Conservation (phyloP, 2,797 vertebrate genomes). For the Characodon lateralis region DNA sequence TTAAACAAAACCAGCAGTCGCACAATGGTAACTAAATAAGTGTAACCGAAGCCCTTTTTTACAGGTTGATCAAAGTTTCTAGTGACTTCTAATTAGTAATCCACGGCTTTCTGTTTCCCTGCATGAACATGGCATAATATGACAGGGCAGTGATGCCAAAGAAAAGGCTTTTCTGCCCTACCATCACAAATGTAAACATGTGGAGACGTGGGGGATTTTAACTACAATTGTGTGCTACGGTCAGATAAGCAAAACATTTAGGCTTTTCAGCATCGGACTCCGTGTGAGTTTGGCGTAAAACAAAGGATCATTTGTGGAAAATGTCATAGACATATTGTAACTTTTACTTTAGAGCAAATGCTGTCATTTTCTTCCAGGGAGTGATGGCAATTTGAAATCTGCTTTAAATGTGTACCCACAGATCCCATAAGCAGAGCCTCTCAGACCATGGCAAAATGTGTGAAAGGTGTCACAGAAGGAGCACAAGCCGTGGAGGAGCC, state of each 20-base stretch:
- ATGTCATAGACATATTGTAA: not conserved
- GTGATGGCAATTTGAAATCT: constrained; percentile 16
- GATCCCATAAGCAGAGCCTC: constrained; percentile 92
- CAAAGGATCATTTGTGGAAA: no score
- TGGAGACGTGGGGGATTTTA: no score
- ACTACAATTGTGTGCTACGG: no score
- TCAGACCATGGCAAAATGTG: constrained; percentile 93
- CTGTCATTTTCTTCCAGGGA: not conserved
- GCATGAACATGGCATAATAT: no score
- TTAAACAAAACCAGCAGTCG: not conserved
- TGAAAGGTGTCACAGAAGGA: constrained; percentile 90
- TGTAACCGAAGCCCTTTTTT: not conserved
- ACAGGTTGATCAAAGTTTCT: not conserved
- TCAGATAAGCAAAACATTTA: no score
- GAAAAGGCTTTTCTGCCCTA: not conserved
- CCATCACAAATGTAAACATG: not conserved
- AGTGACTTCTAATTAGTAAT: no score
- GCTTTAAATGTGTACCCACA: constrained; percentile 63
- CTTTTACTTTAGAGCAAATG: not conserved
- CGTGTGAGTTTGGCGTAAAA: no score
- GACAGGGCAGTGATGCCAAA: no score
- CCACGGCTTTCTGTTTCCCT: no score
- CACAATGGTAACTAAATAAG: no score
- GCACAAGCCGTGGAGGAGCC: constrained; percentile 88
- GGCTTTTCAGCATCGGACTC: no score